Percentiles rank a stretch among this genome's conserved stretches.
Evolutionary conservation across 2,797 vertebrate species (phyloP).

Genomic region (Trichosurus vulpecula): DNA sequence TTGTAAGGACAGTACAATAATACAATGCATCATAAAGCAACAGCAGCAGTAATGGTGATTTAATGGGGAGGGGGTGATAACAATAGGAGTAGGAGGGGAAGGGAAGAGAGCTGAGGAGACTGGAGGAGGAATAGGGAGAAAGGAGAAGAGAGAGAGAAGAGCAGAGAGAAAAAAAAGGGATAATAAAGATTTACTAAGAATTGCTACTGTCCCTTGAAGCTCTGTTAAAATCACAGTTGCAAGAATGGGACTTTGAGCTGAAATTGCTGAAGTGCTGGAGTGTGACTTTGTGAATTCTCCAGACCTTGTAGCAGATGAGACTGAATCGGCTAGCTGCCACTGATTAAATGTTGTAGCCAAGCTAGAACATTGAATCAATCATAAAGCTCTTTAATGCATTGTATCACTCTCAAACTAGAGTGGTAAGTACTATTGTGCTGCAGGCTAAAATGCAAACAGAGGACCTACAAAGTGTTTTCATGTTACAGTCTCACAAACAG

Average conservation of each 20-base stretch:
- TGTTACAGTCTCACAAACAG: background rate
- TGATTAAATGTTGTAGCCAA: slow-evolving; percentile 77
- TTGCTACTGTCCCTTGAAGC: slow-evolving; percentile 25
- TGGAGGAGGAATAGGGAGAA: background rate
- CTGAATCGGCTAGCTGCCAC: slow-evolving; percentile 51
- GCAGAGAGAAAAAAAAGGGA: slow-evolving; percentile 17
- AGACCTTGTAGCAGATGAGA: slow-evolving; percentile 44
- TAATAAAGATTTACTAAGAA: slow-evolving; percentile 34
- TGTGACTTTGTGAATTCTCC: slow-evolving; percentile 42
- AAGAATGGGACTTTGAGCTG: slow-evolving; percentile 49
- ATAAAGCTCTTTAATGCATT: slow-evolving; percentile 71
- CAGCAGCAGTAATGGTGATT: background rate
- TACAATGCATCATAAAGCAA: slow-evolving; percentile 18
- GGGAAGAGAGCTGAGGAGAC: background rate
- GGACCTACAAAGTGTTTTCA: background rate
- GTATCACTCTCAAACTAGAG: slow-evolving; percentile 58
- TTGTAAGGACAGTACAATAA: slow-evolving; percentile 33
- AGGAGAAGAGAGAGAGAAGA: background rate
- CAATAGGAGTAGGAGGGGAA: background rate
- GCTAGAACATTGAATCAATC: slow-evolving; percentile 75
- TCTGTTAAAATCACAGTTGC: slow-evolving; percentile 40
- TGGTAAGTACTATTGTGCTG: slow-evolving; percentile 60
- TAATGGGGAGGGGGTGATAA: background rate
- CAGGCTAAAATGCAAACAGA: slow-evolving; percentile 62
- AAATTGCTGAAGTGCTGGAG: slow-evolving; percentile 43